These are phyloP conservation scores for Microcebus lehilahytsara DNA, from an alignment of 2,113 vertebrate genomes.

Conservation along the genomic window DNA sequence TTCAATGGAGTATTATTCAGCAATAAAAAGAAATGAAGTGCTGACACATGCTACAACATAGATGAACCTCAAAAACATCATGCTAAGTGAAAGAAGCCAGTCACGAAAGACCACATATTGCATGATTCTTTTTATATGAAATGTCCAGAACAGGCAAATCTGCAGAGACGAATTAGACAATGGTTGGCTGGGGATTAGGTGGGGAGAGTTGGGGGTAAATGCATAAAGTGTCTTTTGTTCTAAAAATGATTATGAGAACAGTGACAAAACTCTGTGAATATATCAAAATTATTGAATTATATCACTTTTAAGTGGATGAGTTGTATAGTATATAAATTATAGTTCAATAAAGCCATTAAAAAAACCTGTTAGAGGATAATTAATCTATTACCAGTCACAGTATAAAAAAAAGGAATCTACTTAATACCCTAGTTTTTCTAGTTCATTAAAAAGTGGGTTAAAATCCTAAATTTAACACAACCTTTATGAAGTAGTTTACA, in stretches of 20 bases:
- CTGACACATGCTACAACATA: background rate
- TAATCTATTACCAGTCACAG: background rate
- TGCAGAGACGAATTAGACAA: background rate
- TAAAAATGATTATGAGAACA: background rate
- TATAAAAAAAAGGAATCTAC: slow-evolving; percentile 20
- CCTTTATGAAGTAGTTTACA: background rate
- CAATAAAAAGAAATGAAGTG: background rate
- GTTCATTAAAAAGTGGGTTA: slow-evolving; percentile 23
- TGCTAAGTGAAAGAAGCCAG: background rate
- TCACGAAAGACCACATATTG: background rate
- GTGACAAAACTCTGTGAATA: background rate
- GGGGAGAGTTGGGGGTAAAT: background rate
- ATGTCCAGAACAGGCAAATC: background rate
- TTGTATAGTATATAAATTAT: background rate
- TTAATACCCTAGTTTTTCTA: background rate
- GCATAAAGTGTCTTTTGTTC: background rate
- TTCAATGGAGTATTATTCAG: background rate
- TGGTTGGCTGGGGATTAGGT: fast-evolving
- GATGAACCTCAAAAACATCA: background rate
- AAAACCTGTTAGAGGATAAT: background rate
- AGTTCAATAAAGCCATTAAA: background rate
- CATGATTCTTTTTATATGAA: background rate
- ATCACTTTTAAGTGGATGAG: background rate
- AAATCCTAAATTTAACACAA: background rate
- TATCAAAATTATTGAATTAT: background rate